phyloP scores from a whole-genome alignment of 2,113 vertebrate species.

The Gnathonemus echidnorhynchus region DNA sequence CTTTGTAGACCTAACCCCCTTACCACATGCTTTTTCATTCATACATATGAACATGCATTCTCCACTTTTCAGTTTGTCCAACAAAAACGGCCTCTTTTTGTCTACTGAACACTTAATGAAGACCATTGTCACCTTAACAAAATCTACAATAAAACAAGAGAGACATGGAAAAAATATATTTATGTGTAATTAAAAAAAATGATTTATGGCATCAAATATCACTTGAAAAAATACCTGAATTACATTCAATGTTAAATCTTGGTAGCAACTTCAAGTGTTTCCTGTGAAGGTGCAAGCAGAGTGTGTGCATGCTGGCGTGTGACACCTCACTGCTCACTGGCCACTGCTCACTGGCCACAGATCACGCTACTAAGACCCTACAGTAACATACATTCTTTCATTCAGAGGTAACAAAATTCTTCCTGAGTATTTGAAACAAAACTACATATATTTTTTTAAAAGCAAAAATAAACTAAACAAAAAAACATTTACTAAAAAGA shows the following conservation, averaged over 20 bases:
- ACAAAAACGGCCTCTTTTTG: constrained; percentile 62
- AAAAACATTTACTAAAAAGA: constrained; percentile 38
- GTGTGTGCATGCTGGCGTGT: constrained; percentile 47
- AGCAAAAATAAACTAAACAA: constrained; percentile 39
- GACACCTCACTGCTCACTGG: constrained; percentile 46
- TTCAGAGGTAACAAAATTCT: constrained; percentile 91
- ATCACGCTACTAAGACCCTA: constrained; percentile 61
- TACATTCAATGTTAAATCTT: constrained; percentile 92
- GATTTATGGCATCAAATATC: constrained; percentile 73
- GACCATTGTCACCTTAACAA: constrained; percentile 68
- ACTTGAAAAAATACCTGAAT: constrained; percentile 74
- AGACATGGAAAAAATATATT: constrained; percentile 56
- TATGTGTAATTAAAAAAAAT: constrained; percentile 67
- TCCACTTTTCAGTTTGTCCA: constrained; percentile 57
- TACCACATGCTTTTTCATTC: background rate
- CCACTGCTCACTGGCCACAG: constrained; percentile 33
- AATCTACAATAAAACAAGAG: constrained; percentile 63
- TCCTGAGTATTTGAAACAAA: constrained; percentile 94
- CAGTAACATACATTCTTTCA: constrained; percentile 78
- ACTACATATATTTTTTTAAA: constrained; percentile 70
- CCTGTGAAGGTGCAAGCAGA: constrained; percentile 57
- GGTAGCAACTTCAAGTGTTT: constrained; percentile 85
- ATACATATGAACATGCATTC: background rate
- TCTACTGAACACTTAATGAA: constrained; percentile 60
- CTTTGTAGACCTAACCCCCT: background rate